Evolutionary conservation across 2,113 vertebrate genomes (phyloP).

Genomic region (Acrocephalus kingi): DNA sequence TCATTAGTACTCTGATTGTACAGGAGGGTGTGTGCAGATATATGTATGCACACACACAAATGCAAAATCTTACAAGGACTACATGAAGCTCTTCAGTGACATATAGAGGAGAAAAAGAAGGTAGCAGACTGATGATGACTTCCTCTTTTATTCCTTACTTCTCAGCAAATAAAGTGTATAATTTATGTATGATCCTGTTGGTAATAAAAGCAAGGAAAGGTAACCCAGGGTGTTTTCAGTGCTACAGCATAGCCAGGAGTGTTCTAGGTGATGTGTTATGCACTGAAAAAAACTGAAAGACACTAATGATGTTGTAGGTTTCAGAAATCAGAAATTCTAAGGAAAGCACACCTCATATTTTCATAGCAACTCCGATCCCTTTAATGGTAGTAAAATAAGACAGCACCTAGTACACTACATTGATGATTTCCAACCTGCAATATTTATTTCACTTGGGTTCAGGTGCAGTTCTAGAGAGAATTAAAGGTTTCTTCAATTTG

Average conservation of each 20-base stretch:
- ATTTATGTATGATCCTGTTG: not conserved
- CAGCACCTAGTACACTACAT: not conserved
- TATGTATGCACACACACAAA: not conserved
- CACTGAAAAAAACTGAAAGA: not conserved
- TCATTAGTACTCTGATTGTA: not conserved
- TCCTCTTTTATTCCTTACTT: not conserved
- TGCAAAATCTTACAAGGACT: not conserved
- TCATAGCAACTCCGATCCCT: not conserved
- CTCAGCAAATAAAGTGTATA: not conserved
- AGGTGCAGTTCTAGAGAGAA: not conserved
- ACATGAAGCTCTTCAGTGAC: not conserved
- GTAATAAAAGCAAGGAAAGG: not conserved
- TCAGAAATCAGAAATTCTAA: not conserved
- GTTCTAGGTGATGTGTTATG: not conserved
- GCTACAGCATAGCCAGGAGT: not conserved
- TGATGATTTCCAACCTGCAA: not conserved
- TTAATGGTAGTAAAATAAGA: not conserved
- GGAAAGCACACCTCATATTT: not conserved
- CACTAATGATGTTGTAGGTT: not conserved
- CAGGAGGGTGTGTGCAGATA: not conserved
- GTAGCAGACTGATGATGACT: not conserved
- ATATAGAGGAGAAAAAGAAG: not conserved
- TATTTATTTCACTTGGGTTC: not conserved
- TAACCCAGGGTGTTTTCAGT: not conserved
- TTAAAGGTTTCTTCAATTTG: not conserved